phyloP scores from a whole-genome alignment of 2,113 vertebrate genomes.

The Misgurnus anguillicaudatus region DNA sequence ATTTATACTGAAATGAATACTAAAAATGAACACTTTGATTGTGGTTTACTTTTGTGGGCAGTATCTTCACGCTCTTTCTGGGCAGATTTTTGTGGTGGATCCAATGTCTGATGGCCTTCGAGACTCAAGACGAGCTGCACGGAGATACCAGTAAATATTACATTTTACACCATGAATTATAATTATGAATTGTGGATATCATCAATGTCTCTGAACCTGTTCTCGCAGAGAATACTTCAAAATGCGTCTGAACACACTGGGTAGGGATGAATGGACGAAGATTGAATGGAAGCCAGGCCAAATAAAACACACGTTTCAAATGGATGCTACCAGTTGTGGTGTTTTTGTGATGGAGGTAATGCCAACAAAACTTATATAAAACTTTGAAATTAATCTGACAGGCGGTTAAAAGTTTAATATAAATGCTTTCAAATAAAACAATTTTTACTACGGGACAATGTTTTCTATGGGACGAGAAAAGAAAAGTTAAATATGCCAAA shows the following conservation, averaged over 20 bases:
- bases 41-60: too few species aligned
- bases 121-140: too few species aligned
- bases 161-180: background rate
- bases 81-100: too few species aligned
- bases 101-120: too few species aligned
- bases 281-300: background rate
- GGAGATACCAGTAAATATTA: background rate
- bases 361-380: background rate
- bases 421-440: background rate
- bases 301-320: background rate
- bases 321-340: constrained; percentile 1
- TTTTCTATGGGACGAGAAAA: background rate
- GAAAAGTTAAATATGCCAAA: background rate
- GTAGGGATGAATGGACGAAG: background rate
- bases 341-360: background rate
- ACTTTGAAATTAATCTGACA: background rate
- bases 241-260: background rate
- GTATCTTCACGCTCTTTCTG: too few species aligned
- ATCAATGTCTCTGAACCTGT: background rate
- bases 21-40: too few species aligned
- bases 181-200: background rate
- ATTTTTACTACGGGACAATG: background rate
- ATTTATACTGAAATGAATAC: too few species aligned
- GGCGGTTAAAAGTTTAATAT: background rate
- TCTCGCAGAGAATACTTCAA: background rate